Base-by-base conservation (phyloP, 2,888 invertebrate species). In the Ophion obscuratus region DNA sequence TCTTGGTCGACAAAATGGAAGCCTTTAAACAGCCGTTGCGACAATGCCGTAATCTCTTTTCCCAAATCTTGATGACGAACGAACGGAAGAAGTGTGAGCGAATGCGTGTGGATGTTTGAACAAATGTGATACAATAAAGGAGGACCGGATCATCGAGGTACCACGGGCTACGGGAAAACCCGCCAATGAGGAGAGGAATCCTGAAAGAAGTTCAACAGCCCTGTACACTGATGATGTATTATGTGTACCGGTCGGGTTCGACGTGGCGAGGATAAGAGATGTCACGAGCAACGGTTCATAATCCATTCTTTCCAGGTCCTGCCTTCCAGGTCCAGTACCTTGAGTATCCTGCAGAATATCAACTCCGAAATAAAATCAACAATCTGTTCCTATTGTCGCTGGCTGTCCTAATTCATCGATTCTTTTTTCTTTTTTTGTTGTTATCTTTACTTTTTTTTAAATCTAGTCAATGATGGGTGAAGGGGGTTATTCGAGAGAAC, bases 301-400 rank as follows among this genome's bases (percentile, higher is more conserved):
- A 93, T 93, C 94, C 94, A 94, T 94, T 94, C 90, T 94, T 94
- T 94, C 94, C 94, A 94, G 94, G 93, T 93, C 94, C 93, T 94
- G 93, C 90, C 89, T 92, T 94, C 94, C 93, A 93, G 94, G 93
- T 92, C 93, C 93, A 93, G 93, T 92, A 92, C 92, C 92, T 89
- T 90, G 92, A 92, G 92, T 90, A 92, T 93, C 93, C 93, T 93
- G 93, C 93, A 93, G 93, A 93, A 82, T 70, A 89, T 92, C 91
- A 91, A 92, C 92, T 93, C 92, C 92, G 93, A 89, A 92, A 85
- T 68, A 82, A 81, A 81, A 81, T 57, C 67, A 81, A 81, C 80
- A 75, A 92, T 91, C 90, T 90, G 91, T 92, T 92, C 92, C 90
- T 89, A 90, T 89, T 90, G 91, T 91, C 92, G 92, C 92, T 93